These are phyloP conservation scores for Leptatherina wallacei DNA, from an alignment of 2,797 vertebrate species.

Conservation along the genomic window DNA sequence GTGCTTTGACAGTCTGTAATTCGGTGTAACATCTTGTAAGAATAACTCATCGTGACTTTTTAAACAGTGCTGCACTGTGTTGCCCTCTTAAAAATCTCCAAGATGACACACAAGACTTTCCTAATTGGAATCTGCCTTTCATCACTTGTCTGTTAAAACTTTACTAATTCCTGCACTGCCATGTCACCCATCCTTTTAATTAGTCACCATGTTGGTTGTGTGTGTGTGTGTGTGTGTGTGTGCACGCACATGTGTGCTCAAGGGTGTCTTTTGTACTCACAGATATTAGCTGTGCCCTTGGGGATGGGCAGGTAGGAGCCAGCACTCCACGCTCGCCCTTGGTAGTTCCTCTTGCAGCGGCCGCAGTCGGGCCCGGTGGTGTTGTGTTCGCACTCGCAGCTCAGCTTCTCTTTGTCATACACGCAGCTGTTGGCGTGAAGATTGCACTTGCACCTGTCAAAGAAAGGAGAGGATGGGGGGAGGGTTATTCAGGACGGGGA, in stretches of 20 bases:
- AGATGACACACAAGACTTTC: constrained; percentile 14
- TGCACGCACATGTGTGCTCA: constrained; percentile 1
- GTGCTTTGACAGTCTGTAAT: background rate
- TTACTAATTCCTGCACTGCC: background rate
- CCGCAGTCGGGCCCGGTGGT: constrained; percentile 98
- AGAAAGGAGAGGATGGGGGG: constrained; percentile 19
- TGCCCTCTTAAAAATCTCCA: background rate
- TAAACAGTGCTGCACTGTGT: background rate
- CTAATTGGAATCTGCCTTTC: constrained; percentile 31
- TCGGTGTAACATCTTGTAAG: background rate
- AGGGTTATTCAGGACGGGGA: background rate
- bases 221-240: constrained; percentile 1
- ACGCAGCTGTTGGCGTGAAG: constrained; percentile 97
- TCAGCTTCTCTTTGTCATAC: constrained; percentile 93
- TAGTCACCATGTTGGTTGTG: constrained; percentile 2
- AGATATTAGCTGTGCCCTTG: constrained; percentile 98
- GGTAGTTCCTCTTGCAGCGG: constrained; percentile 97
- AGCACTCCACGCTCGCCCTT: constrained; percentile 94
- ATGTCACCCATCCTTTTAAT: constrained; percentile 16
- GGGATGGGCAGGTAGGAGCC: constrained; percentile 98
- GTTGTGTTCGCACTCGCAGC: constrained; percentile 98
- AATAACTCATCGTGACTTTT: background rate
- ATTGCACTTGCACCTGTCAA: constrained; percentile 97
- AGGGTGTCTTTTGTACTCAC: constrained; percentile 85
- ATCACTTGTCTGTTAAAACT: background rate